Percentiles rank a stretch among this genome's conserved stretches.
Evolutionary conservation across 2,113 vertebrate genomes (phyloP).

Genomic region (cat (Felis catus)): DNA sequence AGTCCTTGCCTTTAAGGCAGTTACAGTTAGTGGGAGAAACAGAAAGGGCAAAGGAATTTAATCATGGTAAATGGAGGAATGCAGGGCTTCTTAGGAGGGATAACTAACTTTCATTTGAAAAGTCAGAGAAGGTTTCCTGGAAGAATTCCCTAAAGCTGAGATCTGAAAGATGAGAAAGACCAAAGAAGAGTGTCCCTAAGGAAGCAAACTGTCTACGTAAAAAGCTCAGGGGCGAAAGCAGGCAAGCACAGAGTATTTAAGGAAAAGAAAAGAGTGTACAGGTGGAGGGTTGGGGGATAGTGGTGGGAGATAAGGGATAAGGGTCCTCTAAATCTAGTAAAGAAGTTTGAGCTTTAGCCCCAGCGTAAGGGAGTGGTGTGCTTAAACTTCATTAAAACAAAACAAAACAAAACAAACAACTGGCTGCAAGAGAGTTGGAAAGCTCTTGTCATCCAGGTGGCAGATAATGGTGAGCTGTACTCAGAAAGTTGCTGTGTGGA

Average conservation of each 20-base stretch:
- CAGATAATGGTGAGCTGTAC: neutral
- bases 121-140: neutral
- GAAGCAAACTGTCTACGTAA: neutral
- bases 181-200: neutral
- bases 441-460: neutral
- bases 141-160: neutral
- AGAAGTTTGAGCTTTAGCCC: neutral
- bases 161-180: neutral
- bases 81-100: neutral
- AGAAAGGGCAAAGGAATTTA: neutral
- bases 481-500: neutral
- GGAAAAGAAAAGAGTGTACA: neutral
- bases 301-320: neutral
- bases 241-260: neutral
- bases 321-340: neutral
- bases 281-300: neutral
- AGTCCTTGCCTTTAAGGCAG: neutral
- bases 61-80: neutral
- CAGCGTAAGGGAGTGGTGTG: neutral
- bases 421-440: neutral
- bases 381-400: neutral
- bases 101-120: neutral
- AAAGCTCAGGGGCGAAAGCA: neutral
- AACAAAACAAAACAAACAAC: neutral
- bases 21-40: neutral